Base-by-base conservation (phyloP, 2,113 vertebrate genomes). In the Odobenus rosmarus region DNA sequence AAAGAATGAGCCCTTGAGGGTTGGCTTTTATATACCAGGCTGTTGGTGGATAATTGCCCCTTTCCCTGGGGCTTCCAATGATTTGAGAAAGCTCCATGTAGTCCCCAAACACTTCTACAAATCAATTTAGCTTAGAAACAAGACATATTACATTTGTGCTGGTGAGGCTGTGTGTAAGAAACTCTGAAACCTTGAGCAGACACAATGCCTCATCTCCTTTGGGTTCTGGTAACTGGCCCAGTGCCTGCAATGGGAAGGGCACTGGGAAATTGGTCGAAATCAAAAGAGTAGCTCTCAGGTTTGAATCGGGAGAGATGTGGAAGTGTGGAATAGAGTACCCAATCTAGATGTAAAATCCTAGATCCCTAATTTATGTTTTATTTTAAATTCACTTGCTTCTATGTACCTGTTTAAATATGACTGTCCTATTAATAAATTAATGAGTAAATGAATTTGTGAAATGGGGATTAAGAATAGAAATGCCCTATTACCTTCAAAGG, bases 321-420 rank as follows among this genome's bases (percentile, higher is more conserved):
- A 88, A 91, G 71, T 31, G 61, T 31, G 21, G 3, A 42, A 1
- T 67, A 59, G 39, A 71, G 3, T 57, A 16, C 51, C 57, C 59
- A 64, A 64, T 21, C 1, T 12, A 88, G 62, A 93, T 57, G 9
- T 74, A 24, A 94, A 83, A 80, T 87, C 9, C 74, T 74, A 46
- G 53, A 51, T 80, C 18, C 24, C 19, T 61, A 55, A 14, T 31
- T 94, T 88, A 88, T 36, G 42, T 19, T 31, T 61, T 55, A 62
- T 83, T 95, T 95, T 69, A 76, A 80, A 80, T 79, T 83, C 10
- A 79, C n/a, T 88, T 67, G 36, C 61, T 93, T 72, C 46, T 77
- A 13, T 24, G 42, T 9, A 39, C 42, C 23, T 1, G 18, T 79
- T 90, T 83, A 83, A 90, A 80, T 39, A 28, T 61, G 31, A 12